Conservation (phyloP, 2,797 vertebrate species). For the Botia kubotai region DNA sequence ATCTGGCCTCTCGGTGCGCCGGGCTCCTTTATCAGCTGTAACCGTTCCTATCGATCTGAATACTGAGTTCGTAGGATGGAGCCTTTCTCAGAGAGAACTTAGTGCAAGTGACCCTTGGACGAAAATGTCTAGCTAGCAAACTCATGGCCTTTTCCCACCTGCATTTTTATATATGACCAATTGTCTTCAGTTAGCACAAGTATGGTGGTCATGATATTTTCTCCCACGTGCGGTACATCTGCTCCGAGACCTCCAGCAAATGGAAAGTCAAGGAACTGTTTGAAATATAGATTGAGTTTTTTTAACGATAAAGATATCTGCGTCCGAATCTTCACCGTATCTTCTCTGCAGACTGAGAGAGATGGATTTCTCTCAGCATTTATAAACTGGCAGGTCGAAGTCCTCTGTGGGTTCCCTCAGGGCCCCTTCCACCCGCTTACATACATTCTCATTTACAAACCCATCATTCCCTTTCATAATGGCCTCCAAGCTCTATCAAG, state of each 20-base stretch:
- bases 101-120: conserved; percentile 16
- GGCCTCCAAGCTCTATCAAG: conserved; percentile 47
- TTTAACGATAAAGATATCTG: neutral
- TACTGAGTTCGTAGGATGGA: conserved; percentile 24
- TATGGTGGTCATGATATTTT: conserved; percentile 15
- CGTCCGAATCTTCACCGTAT: conserved; percentile 7
- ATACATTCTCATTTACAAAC: conserved; percentile 54
- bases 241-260: neutral
- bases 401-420: conserved; percentile 37
- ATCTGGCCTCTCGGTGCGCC: too few relatives aligned
- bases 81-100: conserved; percentile 28
- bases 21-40: too few relatives aligned
- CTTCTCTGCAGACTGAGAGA: conserved; percentile 18
- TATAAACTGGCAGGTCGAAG: conserved; percentile 44
- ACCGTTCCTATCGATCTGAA: neutral
- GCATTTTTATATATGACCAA: conserved; percentile 14
- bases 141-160: conserved; percentile 6
- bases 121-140: conserved; percentile 29
- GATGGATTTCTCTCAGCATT: conserved; percentile 35
- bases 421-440: conserved; percentile 42
- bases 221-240: neutral
- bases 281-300: too few relatives aligned
- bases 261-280: conserved; percentile 1
- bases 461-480: conserved; percentile 52
- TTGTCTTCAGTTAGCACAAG: conserved; percentile 13